phyloP scores from a whole-genome alignment of 2,797 vertebrate genomes.

The Spinus olivaceus region DNA sequence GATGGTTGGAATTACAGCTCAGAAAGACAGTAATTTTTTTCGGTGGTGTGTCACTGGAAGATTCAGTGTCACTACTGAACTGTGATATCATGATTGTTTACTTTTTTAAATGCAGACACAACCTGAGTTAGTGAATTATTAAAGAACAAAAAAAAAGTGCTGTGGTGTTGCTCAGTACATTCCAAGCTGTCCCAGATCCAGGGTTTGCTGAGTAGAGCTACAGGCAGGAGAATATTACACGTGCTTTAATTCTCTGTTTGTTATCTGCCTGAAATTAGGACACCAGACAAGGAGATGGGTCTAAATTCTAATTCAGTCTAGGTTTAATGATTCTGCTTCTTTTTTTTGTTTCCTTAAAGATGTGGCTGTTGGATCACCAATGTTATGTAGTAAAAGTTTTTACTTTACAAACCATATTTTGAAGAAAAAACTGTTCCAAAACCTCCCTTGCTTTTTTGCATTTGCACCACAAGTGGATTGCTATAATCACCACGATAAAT shows the following conservation, averaged over 20 bases:
- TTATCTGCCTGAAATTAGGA: background rate
- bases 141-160: background rate
- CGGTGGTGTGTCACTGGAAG: background rate
- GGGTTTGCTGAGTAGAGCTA: background rate
- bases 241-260: background rate
- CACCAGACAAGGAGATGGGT: background rate
- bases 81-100: background rate
- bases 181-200: background rate
- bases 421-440: background rate
- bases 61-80: background rate
- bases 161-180: fast-evolving
- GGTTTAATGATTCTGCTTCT: background rate
- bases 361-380: background rate
- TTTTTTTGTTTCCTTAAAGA: background rate
- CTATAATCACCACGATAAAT: background rate
- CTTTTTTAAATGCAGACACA: background rate
- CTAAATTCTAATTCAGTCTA: background rate
- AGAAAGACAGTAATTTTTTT: background rate
- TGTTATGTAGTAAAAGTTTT: background rate
- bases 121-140: background rate
- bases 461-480: background rate
- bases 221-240: background rate
- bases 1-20: background rate
- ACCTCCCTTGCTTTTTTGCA: background rate
- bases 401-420: background rate